phyloP scores from a whole-genome alignment of 2,797 vertebrate genomes.

The Acropternis orthonyx region DNA sequence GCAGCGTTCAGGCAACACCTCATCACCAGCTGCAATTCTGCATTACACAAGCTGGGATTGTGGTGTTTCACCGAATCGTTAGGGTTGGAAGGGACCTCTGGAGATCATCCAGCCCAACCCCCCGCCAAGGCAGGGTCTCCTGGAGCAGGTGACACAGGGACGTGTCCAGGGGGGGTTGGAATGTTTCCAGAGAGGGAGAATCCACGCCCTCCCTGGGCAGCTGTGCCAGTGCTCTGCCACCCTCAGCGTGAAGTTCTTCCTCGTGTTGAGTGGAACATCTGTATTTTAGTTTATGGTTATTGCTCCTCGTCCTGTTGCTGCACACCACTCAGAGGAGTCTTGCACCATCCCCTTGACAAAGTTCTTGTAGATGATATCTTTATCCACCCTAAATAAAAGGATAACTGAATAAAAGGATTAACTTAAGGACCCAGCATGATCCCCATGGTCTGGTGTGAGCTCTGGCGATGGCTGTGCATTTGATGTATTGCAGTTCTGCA shows the following conservation, averaged over 20 bases:
- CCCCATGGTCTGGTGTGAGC: neutral
- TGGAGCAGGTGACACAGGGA: neutral
- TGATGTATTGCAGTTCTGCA: neutral
- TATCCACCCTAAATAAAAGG: neutral
- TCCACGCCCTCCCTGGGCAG: neutral
- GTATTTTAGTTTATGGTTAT: neutral
- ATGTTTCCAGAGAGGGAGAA: neutral
- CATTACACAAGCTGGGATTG: fast-evolving
- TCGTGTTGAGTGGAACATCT: neutral
- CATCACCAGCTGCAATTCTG: neutral
- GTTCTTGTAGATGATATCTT: neutral
- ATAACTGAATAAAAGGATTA: neutral
- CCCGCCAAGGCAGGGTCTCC: neutral
- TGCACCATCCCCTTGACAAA: neutral
- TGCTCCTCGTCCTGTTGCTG: neutral
- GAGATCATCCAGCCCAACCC: neutral
- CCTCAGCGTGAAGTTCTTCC: neutral
- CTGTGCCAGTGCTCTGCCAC: neutral
- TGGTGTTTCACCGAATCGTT: neutral
- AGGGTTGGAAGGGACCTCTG: neutral
- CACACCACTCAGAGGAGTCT: neutral
- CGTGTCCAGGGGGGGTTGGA: neutral
- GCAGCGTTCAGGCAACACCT: neutral
- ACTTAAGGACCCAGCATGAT: neutral
- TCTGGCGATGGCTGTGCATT: neutral